phyloP scores from a whole-genome alignment of 37 sponge, comb jelly and placozoan species.

The Bolinopsis microptera region DNA sequence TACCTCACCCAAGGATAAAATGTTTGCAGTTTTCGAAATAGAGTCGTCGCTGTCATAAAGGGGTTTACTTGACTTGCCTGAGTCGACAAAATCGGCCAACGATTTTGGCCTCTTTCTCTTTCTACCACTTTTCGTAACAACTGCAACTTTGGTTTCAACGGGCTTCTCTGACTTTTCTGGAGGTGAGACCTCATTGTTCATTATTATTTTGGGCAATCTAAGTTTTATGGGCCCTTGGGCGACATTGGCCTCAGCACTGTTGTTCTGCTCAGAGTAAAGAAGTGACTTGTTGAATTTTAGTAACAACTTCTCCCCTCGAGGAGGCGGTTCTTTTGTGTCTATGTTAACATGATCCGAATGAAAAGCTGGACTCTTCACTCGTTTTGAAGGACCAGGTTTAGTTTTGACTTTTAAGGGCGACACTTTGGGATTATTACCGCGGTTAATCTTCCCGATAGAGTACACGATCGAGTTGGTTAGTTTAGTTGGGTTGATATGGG shows the following conservation, averaged over 20 bases:
- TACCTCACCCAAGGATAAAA: background rate
- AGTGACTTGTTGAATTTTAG: constrained; percentile 2
- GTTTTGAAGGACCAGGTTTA: background rate
- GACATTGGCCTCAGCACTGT: constrained; percentile 18
- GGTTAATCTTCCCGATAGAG: constrained; percentile 17
- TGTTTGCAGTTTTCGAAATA: background rate
- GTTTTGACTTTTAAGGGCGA: constrained; percentile 17
- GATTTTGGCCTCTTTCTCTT: constrained; percentile 22
- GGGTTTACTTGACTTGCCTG: constrained; percentile 7
- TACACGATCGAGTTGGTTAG: constrained; percentile 9
- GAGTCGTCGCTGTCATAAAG: constrained; percentile 48
- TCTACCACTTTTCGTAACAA: constrained; percentile 50
- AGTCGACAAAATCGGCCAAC: constrained; percentile 46
- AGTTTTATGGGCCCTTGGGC: constrained; percentile 7
- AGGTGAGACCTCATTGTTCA: background rate
- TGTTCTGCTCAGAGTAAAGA: background rate
- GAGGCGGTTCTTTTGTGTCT: background rate
- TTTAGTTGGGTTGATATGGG: constrained; percentile 54
- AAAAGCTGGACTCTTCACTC: background rate
- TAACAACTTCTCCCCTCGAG: background rate
- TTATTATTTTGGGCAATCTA: constrained; percentile 17
- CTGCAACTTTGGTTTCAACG: background rate
- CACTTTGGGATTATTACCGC: background rate
- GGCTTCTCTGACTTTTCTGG: background rate
- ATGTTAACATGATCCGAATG: background rate